Conservation (phyloP, 2,113 vertebrate genomes). For the Alethe diademata region DNA sequence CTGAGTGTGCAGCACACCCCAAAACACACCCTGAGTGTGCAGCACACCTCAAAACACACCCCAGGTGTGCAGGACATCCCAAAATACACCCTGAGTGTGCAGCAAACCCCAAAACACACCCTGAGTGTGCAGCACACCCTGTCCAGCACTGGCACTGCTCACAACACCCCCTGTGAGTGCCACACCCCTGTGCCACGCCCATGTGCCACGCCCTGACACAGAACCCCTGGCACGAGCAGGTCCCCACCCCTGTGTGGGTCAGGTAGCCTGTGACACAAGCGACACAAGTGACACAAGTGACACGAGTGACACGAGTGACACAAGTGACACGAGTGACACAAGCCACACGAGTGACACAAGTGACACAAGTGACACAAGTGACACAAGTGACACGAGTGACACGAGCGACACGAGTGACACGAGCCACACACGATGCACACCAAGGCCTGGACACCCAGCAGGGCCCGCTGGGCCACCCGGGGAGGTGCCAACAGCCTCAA, state of each 20-base stretch:
- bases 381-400: neutral
- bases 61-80: rapidly evolving
- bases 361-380: neutral
- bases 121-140: neutral
- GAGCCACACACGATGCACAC: rapidly evolving
- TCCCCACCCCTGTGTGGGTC: rapidly evolving
- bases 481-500: rapidly evolving
- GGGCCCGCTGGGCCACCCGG: neutral
- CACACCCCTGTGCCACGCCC: neutral
- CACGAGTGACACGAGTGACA: no score
- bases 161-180: neutral
- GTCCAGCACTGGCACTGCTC: rapidly evolving
- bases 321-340: neutral
- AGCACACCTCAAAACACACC: neutral
- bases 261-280: rapidly evolving
- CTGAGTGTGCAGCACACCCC: neutral
- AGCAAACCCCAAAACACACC: no score
- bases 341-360: no score
- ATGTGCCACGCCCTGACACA: neutral
- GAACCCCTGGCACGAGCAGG: neutral
- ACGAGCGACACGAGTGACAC: no score
- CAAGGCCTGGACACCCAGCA: rapidly evolving
- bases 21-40: neutral
- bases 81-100: no score
- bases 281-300: no score